A percentile compares a stretch with the other conserved stretches of the same genome.
Conservation (phyloP, 2,888 invertebrate genomes). For the Erebia ligea region DNA sequence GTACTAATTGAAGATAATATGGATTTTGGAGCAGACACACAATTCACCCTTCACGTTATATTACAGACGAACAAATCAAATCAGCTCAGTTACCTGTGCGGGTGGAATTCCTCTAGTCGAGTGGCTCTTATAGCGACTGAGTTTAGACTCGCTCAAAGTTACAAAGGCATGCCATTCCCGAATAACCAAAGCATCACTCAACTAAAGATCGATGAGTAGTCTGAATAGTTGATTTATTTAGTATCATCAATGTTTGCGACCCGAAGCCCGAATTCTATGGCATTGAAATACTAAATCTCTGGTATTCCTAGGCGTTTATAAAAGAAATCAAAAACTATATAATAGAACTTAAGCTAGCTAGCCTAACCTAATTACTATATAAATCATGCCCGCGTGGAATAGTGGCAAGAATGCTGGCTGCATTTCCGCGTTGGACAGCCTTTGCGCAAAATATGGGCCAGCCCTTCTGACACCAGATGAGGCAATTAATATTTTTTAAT, state of each 20-base stretch:
- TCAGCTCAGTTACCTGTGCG: constrained; percentile 46
- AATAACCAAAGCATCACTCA: constrained; percentile 36
- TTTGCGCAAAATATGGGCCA: no score
- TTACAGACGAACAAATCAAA: constrained; percentile 47
- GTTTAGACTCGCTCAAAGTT: constrained; percentile 44
- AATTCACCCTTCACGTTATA: constrained; percentile 6
- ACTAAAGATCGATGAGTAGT: constrained; percentile 30
- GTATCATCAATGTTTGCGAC: constrained; percentile 3
- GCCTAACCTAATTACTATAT: no score
- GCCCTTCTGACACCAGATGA: no score
- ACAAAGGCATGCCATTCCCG: constrained; percentile 71
- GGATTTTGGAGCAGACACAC: neutral
- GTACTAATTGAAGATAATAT: no score
- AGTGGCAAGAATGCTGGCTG: no score
- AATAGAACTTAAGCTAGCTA: no score
- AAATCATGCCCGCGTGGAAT: no score
- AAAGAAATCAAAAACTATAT: no score
- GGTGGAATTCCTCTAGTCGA: constrained; percentile 54
- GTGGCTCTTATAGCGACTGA: constrained; percentile 52
- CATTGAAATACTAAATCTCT: neutral
- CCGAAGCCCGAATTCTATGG: neutral
- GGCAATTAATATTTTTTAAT: no score
- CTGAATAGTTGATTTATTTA: constrained; percentile 30
- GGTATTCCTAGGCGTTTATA: neutral
- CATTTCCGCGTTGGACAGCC: no score